A percentile compares a stretch with the other conserved stretches of the same genome.
Conservation (phyloP, 53 echinoderm and acorn worm species). For the Crossaster papposus region DNA sequence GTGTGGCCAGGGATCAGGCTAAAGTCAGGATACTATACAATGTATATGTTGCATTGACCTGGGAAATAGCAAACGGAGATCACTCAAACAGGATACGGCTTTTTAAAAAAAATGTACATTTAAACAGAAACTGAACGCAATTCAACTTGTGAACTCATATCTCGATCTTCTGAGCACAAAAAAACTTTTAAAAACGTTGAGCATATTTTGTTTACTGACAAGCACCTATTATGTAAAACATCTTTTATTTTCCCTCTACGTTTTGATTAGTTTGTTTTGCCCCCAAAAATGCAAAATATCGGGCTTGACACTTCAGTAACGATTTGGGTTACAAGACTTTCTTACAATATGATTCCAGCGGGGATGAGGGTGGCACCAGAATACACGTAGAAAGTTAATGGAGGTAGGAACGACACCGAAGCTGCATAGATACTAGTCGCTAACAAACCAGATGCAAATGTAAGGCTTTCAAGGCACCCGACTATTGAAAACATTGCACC, state of each 20-base stretch:
- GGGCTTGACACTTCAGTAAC: not conserved
- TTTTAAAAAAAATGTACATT: too few species aligned
- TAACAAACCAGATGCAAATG: constrained; percentile 46
- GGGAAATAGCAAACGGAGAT: too few species aligned
- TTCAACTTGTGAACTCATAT: too few species aligned
- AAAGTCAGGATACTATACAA: too few species aligned
- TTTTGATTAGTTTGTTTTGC: not conserved
- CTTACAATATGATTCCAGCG: constrained; percentile 63
- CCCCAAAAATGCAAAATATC: not conserved
- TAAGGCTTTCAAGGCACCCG: constrained; percentile 66
- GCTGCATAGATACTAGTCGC: constrained; percentile 65
- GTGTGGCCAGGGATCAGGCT: too few species aligned
- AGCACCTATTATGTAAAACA: too few species aligned
- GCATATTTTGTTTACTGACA: too few species aligned
- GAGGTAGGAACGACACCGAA: constrained; percentile 67
- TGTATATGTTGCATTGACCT: too few species aligned
- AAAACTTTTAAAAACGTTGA: too few species aligned
- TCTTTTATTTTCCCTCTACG: not conserved
- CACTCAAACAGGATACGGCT: too few species aligned
- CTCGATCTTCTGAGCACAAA: too few species aligned
- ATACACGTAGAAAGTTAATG: constrained; percentile 70
- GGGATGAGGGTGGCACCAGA: constrained; percentile 54
- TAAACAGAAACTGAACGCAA: too few species aligned
- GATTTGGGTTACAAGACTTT: not conserved
- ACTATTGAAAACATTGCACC: constrained; percentile 66